A percentile compares a stretch with the other conserved stretches of the same genome.
Conservation (phyloP, 2,888 invertebrate species). For the Hartigia nigra region DNA sequence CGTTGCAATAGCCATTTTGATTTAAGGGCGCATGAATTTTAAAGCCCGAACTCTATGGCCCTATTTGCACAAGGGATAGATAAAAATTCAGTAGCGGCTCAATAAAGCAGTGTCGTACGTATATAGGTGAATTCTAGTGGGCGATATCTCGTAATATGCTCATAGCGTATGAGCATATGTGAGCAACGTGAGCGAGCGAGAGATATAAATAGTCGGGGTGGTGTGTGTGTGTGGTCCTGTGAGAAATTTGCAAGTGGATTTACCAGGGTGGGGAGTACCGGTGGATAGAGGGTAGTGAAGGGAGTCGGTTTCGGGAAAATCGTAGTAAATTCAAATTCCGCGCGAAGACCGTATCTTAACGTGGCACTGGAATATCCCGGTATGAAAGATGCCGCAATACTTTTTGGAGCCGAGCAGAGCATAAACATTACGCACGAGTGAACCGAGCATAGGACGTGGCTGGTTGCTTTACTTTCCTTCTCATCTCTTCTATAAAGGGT, state of each 20-base stretch:
- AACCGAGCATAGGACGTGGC: slow-evolving; percentile 11
- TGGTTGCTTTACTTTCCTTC: slow-evolving; percentile 22
- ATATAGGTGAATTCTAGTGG: slow-evolving; percentile 12
- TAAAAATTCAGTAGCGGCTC: slow-evolving; percentile 59
- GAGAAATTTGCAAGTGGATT: neutral
- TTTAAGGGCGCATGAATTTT: slow-evolving; percentile 58
- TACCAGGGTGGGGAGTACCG: neutral
- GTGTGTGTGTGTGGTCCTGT: neutral
- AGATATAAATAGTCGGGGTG: slow-evolving; percentile 25
- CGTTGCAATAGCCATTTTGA: slow-evolving; percentile 38
- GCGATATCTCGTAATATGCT: neutral
- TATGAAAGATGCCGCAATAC: slow-evolving; percentile 12
- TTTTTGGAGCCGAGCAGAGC: slow-evolving; percentile 23
- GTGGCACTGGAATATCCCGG: neutral
- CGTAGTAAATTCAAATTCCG: neutral
- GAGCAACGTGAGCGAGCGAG: slow-evolving; percentile 6
- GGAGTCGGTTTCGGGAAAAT: neutral
- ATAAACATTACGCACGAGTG: slow-evolving; percentile 31
- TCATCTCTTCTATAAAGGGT: slow-evolving; percentile 23
- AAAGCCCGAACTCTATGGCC: slow-evolving; percentile 41
- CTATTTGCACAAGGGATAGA: slow-evolving; percentile 53
- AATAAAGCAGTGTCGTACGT: slow-evolving; percentile 47
- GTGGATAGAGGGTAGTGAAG: slow-evolving; percentile 6
- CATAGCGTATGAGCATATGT: neutral
- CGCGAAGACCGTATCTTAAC: neutral